Conservation (phyloP, 1,140 invertebrate species). For the Hirudo medicinalis region DNA sequence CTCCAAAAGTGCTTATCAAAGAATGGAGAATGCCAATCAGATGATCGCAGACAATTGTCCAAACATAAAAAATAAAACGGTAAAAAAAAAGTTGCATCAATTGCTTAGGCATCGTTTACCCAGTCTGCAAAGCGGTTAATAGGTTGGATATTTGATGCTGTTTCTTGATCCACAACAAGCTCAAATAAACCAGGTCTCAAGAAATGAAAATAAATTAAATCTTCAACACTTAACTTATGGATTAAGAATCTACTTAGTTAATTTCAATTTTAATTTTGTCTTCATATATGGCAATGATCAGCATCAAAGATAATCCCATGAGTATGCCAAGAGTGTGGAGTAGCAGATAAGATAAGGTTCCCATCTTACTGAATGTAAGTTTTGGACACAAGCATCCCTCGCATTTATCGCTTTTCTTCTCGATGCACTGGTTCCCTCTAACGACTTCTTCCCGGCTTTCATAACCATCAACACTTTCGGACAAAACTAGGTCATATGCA, state of each 20-base stretch:
- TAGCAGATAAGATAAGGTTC: background rate
- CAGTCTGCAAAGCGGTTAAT: too few relatives aligned
- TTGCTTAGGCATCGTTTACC: too few relatives aligned
- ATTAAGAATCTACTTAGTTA: background rate
- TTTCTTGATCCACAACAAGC: too few relatives aligned
- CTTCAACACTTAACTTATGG: background rate
- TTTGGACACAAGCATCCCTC: background rate
- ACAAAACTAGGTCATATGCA: background rate
- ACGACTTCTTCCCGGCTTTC: background rate
- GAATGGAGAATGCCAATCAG: too few relatives aligned
- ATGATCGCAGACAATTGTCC: too few relatives aligned
- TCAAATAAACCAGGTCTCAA: too few relatives aligned
- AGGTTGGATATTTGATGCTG: too few relatives aligned
- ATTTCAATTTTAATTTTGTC: background rate
- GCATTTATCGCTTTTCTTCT: background rate
- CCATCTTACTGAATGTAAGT: background rate
- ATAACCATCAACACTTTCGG: background rate
- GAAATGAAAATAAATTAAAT: background rate
- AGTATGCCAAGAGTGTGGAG: background rate
- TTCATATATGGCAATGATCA: slow-evolving; percentile 3
- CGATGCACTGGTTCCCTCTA: background rate
- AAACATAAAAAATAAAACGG: too few relatives aligned
- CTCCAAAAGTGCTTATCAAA: too few relatives aligned
- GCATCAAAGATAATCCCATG: background rate
- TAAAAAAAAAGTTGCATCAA: too few relatives aligned